phyloP scores from a whole-genome alignment of 2,797 vertebrate genomes.

The Erethizon dorsatum region DNA sequence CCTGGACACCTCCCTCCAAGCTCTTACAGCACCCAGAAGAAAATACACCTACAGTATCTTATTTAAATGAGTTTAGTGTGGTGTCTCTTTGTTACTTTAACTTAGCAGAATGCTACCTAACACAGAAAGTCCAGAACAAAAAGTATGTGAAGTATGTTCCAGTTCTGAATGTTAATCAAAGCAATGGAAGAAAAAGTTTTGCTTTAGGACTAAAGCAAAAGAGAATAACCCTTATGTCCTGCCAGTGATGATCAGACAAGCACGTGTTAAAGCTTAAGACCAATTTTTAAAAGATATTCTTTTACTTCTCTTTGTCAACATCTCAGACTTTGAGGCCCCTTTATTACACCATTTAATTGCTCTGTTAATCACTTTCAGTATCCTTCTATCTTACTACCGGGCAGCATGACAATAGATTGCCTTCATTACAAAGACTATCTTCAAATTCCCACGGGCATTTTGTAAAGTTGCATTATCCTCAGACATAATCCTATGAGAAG shows the following conservation, averaged over 20 bases:
- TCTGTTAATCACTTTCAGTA: constrained; percentile 77
- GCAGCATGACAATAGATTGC: constrained; percentile 69
- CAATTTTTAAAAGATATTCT: constrained; percentile 48
- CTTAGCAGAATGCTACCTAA: neutral
- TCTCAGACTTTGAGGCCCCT: constrained; percentile 50
- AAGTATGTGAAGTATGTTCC: neutral
- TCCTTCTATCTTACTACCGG: constrained; percentile 61
- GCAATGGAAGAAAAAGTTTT: neutral
- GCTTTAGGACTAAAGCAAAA: constrained; percentile 13
- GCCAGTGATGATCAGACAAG: constrained; percentile 23
- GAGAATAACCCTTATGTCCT: neutral
- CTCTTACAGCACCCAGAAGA: neutral
- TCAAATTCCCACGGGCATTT: constrained; percentile 84
- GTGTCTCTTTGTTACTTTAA: neutral
- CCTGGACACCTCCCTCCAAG: neutral
- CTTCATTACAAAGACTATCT: constrained; percentile 79
- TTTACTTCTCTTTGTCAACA: constrained; percentile 60
- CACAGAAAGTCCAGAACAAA: neutral
- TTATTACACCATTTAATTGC: constrained; percentile 71
- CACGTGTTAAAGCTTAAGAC: constrained; percentile 63
- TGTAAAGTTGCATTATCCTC: constrained; percentile 78
- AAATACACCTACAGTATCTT: neutral
- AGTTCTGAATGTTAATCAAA: neutral
- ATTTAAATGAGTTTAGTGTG: neutral
- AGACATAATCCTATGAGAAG: constrained; percentile 84